Base-by-base conservation (phyloP, 2,797 vertebrate species). In the Semaprochilodus insignis region DNA sequence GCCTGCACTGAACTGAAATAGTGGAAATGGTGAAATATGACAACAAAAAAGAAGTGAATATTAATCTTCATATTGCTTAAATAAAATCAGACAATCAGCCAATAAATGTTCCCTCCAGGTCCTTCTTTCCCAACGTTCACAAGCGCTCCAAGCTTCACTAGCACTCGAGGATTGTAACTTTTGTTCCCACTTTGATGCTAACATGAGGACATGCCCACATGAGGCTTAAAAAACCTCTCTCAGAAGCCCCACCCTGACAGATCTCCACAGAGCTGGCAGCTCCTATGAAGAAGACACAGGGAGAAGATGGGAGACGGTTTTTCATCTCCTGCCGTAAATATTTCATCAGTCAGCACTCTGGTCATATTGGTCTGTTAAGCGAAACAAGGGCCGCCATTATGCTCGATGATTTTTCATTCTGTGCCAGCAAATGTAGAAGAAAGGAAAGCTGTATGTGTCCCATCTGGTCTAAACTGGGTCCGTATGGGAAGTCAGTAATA, bases 391-490 rank as follows among this genome's bases (percentile, higher is more conserved):
- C 67, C 34, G 34, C 48, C 44, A 81, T 72, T 84, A 74, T 77
- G 27, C 19, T 31, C 40, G 11, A 31, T 23, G 25, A 62, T 27
- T 14, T 16, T 21, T 60, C 31, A 23, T 36, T 57, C n/a, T 44
- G 6, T 62, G 40, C 10, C 19, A 57, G 34, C 44, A 69, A 67
- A 85, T 67, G 67, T 66, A 48, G 55, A 72, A 59, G 21, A 57
- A 21, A 77, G 54, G 31, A 77, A 57, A 36, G 10, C 57, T 63
- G 16, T n/a, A 34, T n/a, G 40, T 79, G 13, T 27, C 62, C 75
- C 80, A 85, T 82, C 81, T 86, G 78, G 15, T 57, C 70, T 73
- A 48, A 81, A 85, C 48, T 21, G 44, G 21, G 17, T 81, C 78
- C 79, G 74, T 85, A 78, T 85, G 78, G 78, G 66, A 74, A 0